Base-by-base conservation (phyloP, 2,888 invertebrate genomes). In the Thelaira solivaga region DNA sequence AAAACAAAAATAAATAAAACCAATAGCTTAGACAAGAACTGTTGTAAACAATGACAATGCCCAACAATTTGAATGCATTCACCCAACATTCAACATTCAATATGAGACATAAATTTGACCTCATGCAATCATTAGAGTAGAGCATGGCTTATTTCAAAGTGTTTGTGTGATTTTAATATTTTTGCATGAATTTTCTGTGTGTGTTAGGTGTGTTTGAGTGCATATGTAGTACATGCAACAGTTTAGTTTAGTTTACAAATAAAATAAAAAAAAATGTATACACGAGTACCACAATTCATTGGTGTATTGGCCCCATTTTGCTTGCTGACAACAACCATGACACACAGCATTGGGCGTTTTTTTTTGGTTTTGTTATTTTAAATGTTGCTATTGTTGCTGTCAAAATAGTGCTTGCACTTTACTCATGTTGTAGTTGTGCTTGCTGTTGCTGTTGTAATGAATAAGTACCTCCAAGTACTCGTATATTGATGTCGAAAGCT, bases 91-190 rank as follows among this genome's bases (percentile, higher is more conserved):
- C 67, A 72, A 59, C 68, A 67, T 51, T 65, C 67, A 72, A 59
- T 62, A 68, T 57, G 49, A 73, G 62, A 62, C 73, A 73, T 68
- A 73, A 77, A 73, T 77, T 77, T 77, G 77, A 77, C 77, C 77
- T 73, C 73, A 49, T 77, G 62, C 68, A 62, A 68, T 72, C 76
- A 77, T 68, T 55, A 62, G 45, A 24, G 49, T 45, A 39, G 36
- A 53, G 41, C 29, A 67, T 29, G 18, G 26, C 10, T 18, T 67
- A 7, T 29, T 36, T 16, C 11, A 11, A 5, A 41, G 2, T 45
- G 6, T 24, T 11, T n/a, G 43, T 67, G 49, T 26, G 18, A 29
- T 67, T 39, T 31, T 22, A 1, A 36, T 71, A 36, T 53, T 22
- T 45, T 36, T 31, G 10, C 43, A 39, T 53, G 31, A 7, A 31